Conservation (phyloP, 2,888 invertebrate genomes). For the Alloscopus bannaensis region DNA sequence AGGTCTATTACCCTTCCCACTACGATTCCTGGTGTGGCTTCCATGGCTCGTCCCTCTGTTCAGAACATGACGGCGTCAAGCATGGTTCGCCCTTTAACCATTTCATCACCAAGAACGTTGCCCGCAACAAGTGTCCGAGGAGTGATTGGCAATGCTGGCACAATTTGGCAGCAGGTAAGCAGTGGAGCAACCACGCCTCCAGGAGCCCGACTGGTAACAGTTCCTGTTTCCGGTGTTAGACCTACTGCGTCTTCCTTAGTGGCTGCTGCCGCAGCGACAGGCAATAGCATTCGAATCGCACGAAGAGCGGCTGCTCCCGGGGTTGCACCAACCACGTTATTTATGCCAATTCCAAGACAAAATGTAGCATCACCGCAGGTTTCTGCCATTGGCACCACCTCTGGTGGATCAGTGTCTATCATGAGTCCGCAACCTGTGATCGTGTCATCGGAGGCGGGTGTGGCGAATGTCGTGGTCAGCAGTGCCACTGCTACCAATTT, state of each 20-base stretch:
- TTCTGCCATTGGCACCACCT: conserved; percentile 25
- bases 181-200: conserved; percentile 33
- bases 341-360: conserved; percentile 63
- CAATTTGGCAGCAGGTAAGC: conserved; percentile 61
- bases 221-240: conserved; percentile 49
- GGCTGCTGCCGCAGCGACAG: conserved; percentile 43
- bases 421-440: conserved; percentile 29
- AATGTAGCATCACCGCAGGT: conserved; percentile 29
- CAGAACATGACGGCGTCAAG: conserved; percentile 54
- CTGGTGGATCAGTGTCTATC: conserved; percentile 34
- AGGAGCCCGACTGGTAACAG: conserved; percentile 62
- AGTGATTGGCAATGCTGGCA: conserved; percentile 44
- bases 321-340: conserved; percentile 40
- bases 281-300: conserved; percentile 62
- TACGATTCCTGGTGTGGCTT: conserved; percentile 29
- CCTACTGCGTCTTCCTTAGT: conserved; percentile 62
- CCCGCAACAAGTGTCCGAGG: conserved; percentile 46
- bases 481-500: not conserved
- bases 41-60: conserved; percentile 40
- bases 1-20: conserved; percentile 54
- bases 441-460: conserved; percentile 23
- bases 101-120: conserved; percentile 61
- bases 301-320: conserved; percentile 44
- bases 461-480: not conserved
- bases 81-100: conserved; percentile 64